Percentiles rank a stretch among this genome's conserved stretches.
These are phyloP conservation scores for Drosophila kuntzei DNA, from an alignment of 2,888 invertebrate genomes.

Conservation along the genomic window DNA sequence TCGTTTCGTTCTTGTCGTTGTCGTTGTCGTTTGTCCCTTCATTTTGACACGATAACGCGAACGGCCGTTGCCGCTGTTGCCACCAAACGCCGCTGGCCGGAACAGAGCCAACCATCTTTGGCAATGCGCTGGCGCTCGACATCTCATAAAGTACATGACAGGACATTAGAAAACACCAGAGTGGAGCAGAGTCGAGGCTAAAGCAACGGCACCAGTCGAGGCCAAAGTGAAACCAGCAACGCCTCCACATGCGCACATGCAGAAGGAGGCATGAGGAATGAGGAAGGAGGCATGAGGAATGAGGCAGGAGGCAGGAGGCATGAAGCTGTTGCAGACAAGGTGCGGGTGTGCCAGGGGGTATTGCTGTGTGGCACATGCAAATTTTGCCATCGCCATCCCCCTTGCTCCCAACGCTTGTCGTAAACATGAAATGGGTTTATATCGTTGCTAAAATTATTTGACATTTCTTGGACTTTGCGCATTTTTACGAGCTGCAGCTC, in stretches of 20 bases:
- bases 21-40: conserved; percentile 80
- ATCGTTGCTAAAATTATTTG: conserved; percentile 84
- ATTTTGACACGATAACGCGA: conserved; percentile 82
- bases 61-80: conserved; percentile 41
- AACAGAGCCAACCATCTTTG: conserved; percentile 72
- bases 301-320: conserved; percentile 6
- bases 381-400: conserved; percentile 51
- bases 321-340: conserved; percentile 19
- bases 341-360: conserved; percentile 12
- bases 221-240: conserved; percentile 60
- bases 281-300: not conserved
- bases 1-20: conserved; percentile 72
- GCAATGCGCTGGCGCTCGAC: conserved; percentile 77
- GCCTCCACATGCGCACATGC: conserved; percentile 60
- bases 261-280: not conserved
- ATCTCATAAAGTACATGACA: conserved; percentile 82
- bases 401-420: conserved; percentile 63
- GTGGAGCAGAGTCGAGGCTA: conserved; percentile 38
- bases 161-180: conserved; percentile 80
- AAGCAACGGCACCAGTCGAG: conserved; percentile 34
- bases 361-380: conserved; percentile 63
- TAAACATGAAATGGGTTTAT: conserved; percentile 84
- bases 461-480: conserved; percentile 82
- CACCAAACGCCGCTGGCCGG: conserved; percentile 32
- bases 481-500: conserved; percentile 77